Evolutionary conservation across 1,140 invertebrate species (phyloP), one percentile per base, ranked within the genome.

Genomic region (Panagrolaimus sp.): DNA sequence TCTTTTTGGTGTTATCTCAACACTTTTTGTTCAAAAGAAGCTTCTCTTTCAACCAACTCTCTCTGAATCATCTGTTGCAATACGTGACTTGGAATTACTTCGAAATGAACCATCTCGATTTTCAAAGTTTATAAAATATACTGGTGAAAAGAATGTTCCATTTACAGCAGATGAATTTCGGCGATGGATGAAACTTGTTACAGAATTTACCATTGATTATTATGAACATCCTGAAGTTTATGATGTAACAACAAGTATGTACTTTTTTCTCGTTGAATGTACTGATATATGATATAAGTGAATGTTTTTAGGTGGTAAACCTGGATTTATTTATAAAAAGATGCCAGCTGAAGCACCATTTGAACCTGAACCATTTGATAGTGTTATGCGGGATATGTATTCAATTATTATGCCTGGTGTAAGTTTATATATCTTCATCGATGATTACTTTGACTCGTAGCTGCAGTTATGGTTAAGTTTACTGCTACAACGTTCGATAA

Each of bases 361-460:
- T 11, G 27, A 57, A 27, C 20, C 51, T 57, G 51, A 57, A 20
- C n/a, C 51, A 27, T 57, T 57, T 57, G 51, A 57, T 20, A 57
- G 20, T 16, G 27, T 57, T 27, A n/a, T 57, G 51, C 51, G 51
- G 20, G 51, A 57, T 57, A 25, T 57, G 51, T 57, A 57, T 16
- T 20, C 11, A 16, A 57, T 25, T 20, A 57, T 57, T 13, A 57
- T 57, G 51, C 51, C 51, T 57, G 51, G 51, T 27, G 51, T 57
- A 57, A n/a, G 51, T 57, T 20, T 57, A n/a, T n/a, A n/a, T n/a
- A n/a, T 13, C 51, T 14, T 8, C 13, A 25, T 57, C 51, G n/a
- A n/a, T n/a, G n/a, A n/a, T n/a, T n/a, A n/a, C n/a, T n/a, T n/a
- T n/a, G n/a, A n/a, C n/a, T n/a, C n/a, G n/a, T n/a, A n/a, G n/a